phyloP scores from a whole-genome alignment of 2,797 vertebrate species.

The Amblyopsis hoosieri region DNA sequence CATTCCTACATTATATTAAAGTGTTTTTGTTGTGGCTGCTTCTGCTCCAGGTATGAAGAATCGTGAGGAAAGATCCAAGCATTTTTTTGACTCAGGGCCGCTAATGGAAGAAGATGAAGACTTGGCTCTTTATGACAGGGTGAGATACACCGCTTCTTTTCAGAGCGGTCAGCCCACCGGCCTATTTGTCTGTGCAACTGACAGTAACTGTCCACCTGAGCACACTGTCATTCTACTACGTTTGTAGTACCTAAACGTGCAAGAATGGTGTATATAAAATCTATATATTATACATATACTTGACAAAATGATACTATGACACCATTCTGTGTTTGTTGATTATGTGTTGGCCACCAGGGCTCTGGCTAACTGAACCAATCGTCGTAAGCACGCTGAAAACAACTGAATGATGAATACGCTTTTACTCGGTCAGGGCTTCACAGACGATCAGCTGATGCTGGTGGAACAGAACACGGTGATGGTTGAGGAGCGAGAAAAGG shows the following conservation, averaged over 20 bases:
- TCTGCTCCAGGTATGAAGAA: conserved; percentile 90
- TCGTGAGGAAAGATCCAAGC: conserved; percentile 95
- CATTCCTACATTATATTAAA: not conserved
- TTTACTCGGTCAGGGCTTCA: conserved; percentile 85
- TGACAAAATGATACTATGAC: no score
- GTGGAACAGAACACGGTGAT: conserved; percentile 90
- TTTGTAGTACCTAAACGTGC: no score
- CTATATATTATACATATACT: no score
- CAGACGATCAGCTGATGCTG: conserved; percentile 90
- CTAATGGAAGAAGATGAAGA: conserved; percentile 95
- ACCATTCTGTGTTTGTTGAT: not conserved
- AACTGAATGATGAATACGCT: not conserved
- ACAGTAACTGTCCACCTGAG: no score
- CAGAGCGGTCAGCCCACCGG: no score
- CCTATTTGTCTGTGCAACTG: no score
- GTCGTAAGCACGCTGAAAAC: not conserved
- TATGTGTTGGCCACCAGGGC: not conserved
- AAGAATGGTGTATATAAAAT: no score
- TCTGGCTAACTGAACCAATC: no score
- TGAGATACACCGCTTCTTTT: conserved; percentile 51
- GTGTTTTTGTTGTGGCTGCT: not conserved
- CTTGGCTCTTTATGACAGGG: conserved; percentile 88
- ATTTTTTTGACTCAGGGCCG: conserved; percentile 96
- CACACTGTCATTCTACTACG: no score
- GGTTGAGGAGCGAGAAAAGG: conserved; percentile 92